phyloP scores from a whole-genome alignment of 2,113 vertebrate species.

The Coptodon rendalli region DNA sequence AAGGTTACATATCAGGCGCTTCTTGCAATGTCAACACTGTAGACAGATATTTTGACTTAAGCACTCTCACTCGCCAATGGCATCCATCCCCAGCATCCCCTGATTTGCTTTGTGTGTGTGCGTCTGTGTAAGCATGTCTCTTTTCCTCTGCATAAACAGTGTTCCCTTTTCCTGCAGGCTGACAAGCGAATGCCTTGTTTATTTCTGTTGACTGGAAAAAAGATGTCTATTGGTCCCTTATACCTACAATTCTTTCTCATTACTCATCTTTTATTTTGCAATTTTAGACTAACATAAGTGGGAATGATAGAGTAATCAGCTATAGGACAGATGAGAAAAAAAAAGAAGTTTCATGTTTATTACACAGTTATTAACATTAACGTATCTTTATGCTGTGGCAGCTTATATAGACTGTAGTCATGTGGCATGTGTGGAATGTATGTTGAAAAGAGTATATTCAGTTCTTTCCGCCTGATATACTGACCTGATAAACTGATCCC shows the following conservation, averaged over 20 bases:
- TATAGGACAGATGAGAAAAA: not conserved
- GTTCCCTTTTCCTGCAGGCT: conserved; percentile 46
- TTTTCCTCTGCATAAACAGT: conserved; percentile 40
- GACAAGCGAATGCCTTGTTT: conserved; percentile 68
- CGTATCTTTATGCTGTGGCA: not conserved
- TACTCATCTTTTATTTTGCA: not conserved
- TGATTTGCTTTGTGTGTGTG: conserved; percentile 21
- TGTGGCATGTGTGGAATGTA: not conserved
- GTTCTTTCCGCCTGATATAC: not conserved
- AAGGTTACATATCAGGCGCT: not conserved
- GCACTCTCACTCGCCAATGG: not conserved
- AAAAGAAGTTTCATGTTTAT: not conserved
- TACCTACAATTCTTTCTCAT: not conserved
- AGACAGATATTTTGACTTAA: conserved; percentile 1
- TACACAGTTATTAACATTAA: not conserved
- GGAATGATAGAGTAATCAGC: not conserved
- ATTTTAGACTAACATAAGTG: not conserved
- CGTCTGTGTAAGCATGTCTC: not conserved
- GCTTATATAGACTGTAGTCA: not conserved
- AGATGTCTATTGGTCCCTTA: conserved; percentile 24
- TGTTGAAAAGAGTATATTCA: not conserved
- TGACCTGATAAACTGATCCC: not conserved
- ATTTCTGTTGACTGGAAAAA: conserved; percentile 61
- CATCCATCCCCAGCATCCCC: not conserved
- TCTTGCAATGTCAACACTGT: not conserved